Evolutionary conservation across 2,888 invertebrate genomes (phyloP), one percentile per base, ranked within the genome.

Genomic region (Seira sanloemensis): DNA sequence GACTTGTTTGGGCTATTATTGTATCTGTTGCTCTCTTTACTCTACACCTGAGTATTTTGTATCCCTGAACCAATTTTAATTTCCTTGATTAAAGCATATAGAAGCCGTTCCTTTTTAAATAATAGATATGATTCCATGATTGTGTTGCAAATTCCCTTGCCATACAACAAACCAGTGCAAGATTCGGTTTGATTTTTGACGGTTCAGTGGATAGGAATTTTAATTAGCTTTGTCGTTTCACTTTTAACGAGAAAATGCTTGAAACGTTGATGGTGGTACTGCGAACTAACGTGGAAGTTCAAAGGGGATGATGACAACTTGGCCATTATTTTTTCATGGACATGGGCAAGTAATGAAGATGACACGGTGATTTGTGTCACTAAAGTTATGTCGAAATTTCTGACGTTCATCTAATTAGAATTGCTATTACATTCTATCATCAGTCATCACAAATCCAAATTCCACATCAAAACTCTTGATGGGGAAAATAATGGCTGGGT

Each of bases 291-390:
- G 26, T 26, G 68, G 9, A 68, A 68, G 19, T 1, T 7, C 1
- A 21, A 66, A 4, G 27, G 24, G 50, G 4, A 5, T 21, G 72
- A 66, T 66, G 66, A 58, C 58, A 58, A 58, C 58, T 58, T 58
- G 58, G 58, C 18, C 58, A 58, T 58, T 68, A 58, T 80, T 76
- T 68, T 81, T 71, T 80, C 82, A 82, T 67, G 71, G 82, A 71
- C 77, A 77, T 71, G 62, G 75, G 25, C 69, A 81, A 67, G 77
- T 83, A 78, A 84, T 78, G 78, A 79, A 72, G 78, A 78, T 84
- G 84, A 84, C 84, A 84, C 78, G 78, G 78, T 84, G 78, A 84
- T 84, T 84, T 84, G 74, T 84, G 84, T 84, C 84, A 69, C 54
- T 62, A 82, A 71, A 77, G 72, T 72, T 66, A 23, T 72, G 26